Conservation (phyloP, 2,113 vertebrate genomes). For the Equus quagga region DNA sequence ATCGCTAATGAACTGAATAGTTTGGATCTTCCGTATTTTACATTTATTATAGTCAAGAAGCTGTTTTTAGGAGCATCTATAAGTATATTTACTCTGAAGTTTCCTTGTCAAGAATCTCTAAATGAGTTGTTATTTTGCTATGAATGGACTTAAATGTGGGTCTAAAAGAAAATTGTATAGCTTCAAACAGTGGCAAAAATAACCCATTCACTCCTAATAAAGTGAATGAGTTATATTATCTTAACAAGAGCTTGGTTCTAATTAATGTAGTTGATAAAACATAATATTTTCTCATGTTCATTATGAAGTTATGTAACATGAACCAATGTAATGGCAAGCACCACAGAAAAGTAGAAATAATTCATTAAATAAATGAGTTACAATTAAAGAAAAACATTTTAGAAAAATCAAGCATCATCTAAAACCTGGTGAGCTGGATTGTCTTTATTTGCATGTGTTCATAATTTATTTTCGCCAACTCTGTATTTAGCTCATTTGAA, state of each 20-base stretch:
- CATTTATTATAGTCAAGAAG: neutral
- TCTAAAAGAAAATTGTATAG: neutral
- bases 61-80: neutral
- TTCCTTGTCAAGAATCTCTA: neutral
- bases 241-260: neutral
- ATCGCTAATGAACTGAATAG: neutral
- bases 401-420: constrained; percentile 42
- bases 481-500: constrained; percentile 56
- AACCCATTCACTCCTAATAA: neutral
- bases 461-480: constrained; percentile 50
- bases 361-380: constrained; percentile 67
- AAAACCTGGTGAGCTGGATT: constrained; percentile 48
- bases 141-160: neutral
- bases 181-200: neutral
- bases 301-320: constrained; percentile 45
- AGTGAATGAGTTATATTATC: neutral
- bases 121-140: neutral
- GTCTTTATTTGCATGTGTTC: constrained; percentile 50
- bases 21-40: neutral
- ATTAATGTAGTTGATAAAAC: constrained; percentile 45
- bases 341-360: constrained; percentile 53
- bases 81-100: neutral
- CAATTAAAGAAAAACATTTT: constrained; percentile 52
- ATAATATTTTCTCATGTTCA: constrained; percentile 43
- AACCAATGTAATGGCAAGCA: neutral